Base-by-base conservation (phyloP, 1,140 invertebrate species). In the Micrasema minimum region DNA sequence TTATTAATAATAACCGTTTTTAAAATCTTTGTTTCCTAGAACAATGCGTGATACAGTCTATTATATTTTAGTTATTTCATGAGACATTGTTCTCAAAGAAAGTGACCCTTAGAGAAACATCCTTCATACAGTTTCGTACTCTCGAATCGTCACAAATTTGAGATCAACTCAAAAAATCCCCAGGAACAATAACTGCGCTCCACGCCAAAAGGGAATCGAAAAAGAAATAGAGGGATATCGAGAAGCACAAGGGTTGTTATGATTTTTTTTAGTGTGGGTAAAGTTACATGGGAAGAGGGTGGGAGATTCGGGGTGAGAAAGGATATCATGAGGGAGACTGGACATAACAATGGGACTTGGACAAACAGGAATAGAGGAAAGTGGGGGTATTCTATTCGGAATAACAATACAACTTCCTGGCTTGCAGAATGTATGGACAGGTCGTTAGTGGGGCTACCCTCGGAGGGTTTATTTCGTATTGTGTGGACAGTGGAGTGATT, bases 391-490 rank as follows among this genome's bases (percentile, higher is more conserved):
- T 38, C 55, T 41, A 7, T 38, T 11, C 55, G 14, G 18, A 59
- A 59, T 38, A 59, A 59, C 55, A 59, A 59, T 59, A 59, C 55
- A 43, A 41, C 55, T 41, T 18, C 51, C 51, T 9, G 51, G n/a
- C 16, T 59, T 22, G 55, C 35, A 38, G 55, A 41, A 59, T 59
- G 37, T 41, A 59, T 59, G 37, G 55, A 41, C 55, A 38, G 37
- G 37, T 41, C 55, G 55, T 59, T 41, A 31, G 55, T 35, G 35
- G 31, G 12, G 22, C 55, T 41, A 41, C 35, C 55, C 55, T 16
- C 38, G 20, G 22, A n/a, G 35, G 37, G 55, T 38, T 59, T 59
- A 59, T 59, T 59, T 38, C 16, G 55, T 22, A 59, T 59, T 59
- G 55, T 59, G 16, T 41, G 37, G 16, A 43, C 20, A 59, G 55